These are phyloP conservation scores for Latrodectus geometricus DNA, from an alignment of 1,140 invertebrate genomes.

Conservation along the genomic window DNA sequence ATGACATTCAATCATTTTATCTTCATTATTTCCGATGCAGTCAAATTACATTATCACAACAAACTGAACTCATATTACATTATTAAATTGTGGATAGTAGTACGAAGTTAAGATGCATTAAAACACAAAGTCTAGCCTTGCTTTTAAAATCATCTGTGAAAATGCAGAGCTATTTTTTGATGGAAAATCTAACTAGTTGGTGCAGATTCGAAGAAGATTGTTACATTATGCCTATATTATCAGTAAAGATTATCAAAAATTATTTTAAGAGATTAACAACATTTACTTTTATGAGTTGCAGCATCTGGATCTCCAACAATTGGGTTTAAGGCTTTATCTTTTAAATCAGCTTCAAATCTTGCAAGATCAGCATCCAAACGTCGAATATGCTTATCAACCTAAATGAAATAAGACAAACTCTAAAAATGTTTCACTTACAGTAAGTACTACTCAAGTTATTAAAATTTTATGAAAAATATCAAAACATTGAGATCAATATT, in stretches of 20 bases:
- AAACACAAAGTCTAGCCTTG: too few relatives aligned
- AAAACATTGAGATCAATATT: too few relatives aligned
- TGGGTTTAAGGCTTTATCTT: slow-evolving; percentile 85
- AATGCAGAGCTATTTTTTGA: too few relatives aligned
- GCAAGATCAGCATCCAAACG: slow-evolving; percentile 95
- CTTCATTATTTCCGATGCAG: too few relatives aligned
- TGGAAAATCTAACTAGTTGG: too few relatives aligned
- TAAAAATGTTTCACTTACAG: neutral
- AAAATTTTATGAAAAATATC: too few relatives aligned
- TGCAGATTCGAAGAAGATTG: neutral
- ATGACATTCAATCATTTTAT: too few relatives aligned
- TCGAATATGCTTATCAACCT: slow-evolving; percentile 96
- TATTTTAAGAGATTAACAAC: neutral
- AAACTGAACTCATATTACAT: too few relatives aligned
- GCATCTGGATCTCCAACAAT: slow-evolving; percentile 60
- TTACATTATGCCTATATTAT: neutral
- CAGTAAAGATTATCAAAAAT: neutral
- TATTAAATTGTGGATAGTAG: too few relatives aligned
- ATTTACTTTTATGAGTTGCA: slow-evolving; percentile 67
- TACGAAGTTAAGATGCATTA: too few relatives aligned
- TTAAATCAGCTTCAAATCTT: slow-evolving; percentile 95
- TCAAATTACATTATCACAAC: too few relatives aligned
- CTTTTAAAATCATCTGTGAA: too few relatives aligned
- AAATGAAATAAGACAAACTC: slow-evolving; percentile 24
- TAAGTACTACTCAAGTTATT: neutral